These are phyloP conservation scores for Zaprionus nigranus DNA, from an alignment of 1,140 invertebrate species.

Conservation along the genomic window DNA sequence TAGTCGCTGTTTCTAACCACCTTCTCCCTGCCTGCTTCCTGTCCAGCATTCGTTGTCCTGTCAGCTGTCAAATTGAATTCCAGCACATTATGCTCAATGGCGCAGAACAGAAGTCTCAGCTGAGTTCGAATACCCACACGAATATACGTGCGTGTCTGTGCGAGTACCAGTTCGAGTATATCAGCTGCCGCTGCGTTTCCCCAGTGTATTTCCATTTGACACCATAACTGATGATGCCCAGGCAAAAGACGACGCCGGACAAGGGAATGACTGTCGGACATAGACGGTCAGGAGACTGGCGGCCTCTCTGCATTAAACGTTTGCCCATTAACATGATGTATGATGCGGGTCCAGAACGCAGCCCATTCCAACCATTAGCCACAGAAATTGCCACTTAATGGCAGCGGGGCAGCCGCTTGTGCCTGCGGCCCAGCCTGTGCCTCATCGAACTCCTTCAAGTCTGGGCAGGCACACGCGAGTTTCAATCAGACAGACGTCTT, in stretches of 20 bases:
- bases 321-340: constrained; percentile 58
- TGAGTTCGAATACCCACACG: not conserved
- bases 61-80: constrained; percentile 66
- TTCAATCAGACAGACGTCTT: constrained; percentile 23
- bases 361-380: constrained; percentile 45
- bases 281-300: too few relatives aligned
- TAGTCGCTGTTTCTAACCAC: not conserved
- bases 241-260: constrained; percentile 2
- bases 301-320: constrained; percentile 44
- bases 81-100: constrained; percentile 42
- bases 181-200: constrained; percentile 30
- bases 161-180: not conserved
- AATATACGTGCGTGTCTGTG: not conserved
- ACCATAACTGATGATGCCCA: constrained; percentile 39
- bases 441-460: constrained; percentile 31
- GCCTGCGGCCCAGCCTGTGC: not conserved
- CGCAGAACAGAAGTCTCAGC: constrained; percentile 25
- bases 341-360: constrained; percentile 22
- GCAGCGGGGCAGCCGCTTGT: constrained; percentile 23
- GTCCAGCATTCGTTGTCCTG: constrained; percentile 33
- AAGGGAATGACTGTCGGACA: not conserved
- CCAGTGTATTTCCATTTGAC: constrained; percentile 54
- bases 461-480: constrained; percentile 11
- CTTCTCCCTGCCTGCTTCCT: not conserved
- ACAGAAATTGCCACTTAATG: constrained; percentile 57